Conservation (phyloP, 2,113 vertebrate genomes). For the Cranoglanis bouderius region DNA sequence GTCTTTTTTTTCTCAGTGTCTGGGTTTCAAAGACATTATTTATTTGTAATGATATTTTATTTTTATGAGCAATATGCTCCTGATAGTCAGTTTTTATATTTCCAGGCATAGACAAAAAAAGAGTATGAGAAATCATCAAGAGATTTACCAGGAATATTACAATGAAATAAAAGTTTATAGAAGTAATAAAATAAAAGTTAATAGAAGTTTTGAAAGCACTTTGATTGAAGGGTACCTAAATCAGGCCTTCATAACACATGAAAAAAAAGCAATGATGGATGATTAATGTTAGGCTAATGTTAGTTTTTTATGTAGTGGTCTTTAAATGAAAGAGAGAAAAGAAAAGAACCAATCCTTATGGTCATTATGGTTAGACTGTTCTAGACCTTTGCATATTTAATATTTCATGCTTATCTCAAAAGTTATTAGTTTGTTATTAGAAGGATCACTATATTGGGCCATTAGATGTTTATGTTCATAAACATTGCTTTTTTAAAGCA, state of each 20-base stretch:
- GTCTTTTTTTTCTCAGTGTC: neutral
- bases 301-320: neutral
- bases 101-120: neutral
- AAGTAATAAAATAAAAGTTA: neutral
- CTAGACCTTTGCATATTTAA: neutral
- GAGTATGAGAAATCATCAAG: neutral
- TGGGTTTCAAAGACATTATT: neutral
- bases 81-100: conserved; percentile 28
- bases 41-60: neutral
- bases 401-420: neutral
- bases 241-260: neutral
- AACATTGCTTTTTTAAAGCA: neutral
- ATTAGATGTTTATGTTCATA: neutral
- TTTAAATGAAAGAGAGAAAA: neutral
- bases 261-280: neutral
- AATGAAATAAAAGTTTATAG: neutral
- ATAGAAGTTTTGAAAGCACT: neutral
- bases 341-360: neutral
- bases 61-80: neutral
- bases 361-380: neutral
- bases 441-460: neutral
- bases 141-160: neutral
- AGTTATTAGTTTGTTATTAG: neutral
- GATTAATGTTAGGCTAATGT: neutral
- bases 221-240: neutral